Evolutionary conservation across 2,888 invertebrate species (phyloP).

Genomic region (Oxystoma pomonae): DNA sequence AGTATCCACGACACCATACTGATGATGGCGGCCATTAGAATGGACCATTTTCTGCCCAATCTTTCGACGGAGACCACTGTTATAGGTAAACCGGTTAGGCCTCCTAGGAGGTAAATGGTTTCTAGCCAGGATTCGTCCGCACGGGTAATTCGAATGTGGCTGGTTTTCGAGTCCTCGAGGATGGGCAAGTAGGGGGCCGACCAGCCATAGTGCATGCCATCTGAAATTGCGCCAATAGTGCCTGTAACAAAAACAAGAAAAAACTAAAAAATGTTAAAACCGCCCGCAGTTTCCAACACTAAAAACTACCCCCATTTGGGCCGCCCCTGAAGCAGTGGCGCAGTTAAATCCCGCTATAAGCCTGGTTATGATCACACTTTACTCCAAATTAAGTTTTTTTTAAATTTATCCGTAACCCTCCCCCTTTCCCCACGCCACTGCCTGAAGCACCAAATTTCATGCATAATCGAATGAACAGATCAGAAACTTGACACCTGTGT

Average conservation of each 20-base stretch:
- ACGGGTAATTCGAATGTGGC: slow-evolving; percentile 36
- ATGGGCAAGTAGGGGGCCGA: slow-evolving; percentile 42
- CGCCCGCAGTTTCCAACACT: no score
- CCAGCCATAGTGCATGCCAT: slow-evolving; percentile 47
- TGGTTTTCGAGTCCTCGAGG: slow-evolving; percentile 29
- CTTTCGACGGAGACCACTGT: slow-evolving; percentile 38
- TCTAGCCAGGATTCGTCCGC: slow-evolving; percentile 34
- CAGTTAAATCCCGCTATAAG: no score
- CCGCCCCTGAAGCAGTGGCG: no score
- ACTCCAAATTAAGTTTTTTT: no score
- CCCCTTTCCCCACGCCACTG: no score
- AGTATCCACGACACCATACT: slow-evolving; percentile 42
- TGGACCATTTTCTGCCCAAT: slow-evolving; percentile 40
- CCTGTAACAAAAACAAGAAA: slow-evolving; percentile 40
- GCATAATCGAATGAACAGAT: no score
- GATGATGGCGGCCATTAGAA: slow-evolving; percentile 39
- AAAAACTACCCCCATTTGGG: no score
- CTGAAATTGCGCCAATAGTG: slow-evolving; percentile 43
- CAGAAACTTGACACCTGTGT: no score
- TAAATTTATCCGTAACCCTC: no score
- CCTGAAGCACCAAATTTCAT: no score
- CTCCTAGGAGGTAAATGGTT: slow-evolving; percentile 36
- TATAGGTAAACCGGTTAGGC: slow-evolving; percentile 39
- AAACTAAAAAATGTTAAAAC: no score
- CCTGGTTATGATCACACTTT: no score